Base-by-base conservation (phyloP, 1,140 invertebrate species). In the Drosophila lowei region DNA sequence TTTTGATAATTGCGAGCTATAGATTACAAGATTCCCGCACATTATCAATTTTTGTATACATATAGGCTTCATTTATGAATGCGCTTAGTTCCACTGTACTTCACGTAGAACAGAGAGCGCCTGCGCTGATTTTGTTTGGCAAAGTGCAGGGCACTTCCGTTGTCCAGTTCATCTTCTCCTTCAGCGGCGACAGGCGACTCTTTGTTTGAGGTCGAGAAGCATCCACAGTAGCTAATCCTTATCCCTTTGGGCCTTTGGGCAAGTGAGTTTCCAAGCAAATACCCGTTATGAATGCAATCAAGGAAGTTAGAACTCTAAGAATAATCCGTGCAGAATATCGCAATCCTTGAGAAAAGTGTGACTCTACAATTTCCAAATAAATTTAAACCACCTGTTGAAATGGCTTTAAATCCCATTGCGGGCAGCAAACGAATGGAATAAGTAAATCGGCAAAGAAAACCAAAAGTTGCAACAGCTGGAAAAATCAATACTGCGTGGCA, bases 401-500 rank as follows among this genome's bases (percentile, higher is more conserved):
- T 34, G 23, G 6, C 9, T 44, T 15, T 11, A 4, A 38, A 43
- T 57, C 42, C 50, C 23, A 13, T 11, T 9, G 30, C 25, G 25
- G 9, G 21, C 56, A 48, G 9, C 41, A 42, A 73, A 60, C 25
- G 9, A 73, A 60, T 25, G 9, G 16, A 18, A 18, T 46, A 57
- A 16, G 34, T 9, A 52, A 47, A 53, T 50, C 48, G 7, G 25
- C 9, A 21, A 25, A 11, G 2, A 55, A 47, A 50, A 48, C 21
- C 54, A 13, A 13, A 21, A 48, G 42, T 41, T 55, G 68, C 43
- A 59, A 41, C 41, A 46, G 43, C 34, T 64, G 46, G 81, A 85
- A 85, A 85, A 85, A 85, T 85, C 81, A 85, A 85, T 85, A 85
- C 46, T 56, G 46, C 53, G 48, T 46, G 60, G 43, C 83, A 88